Percentiles rank a stretch among this genome's conserved stretches.
These are phyloP conservation scores for Aleiodes alternator DNA, from an alignment of 2,888 invertebrate species.

Conservation along the genomic window DNA sequence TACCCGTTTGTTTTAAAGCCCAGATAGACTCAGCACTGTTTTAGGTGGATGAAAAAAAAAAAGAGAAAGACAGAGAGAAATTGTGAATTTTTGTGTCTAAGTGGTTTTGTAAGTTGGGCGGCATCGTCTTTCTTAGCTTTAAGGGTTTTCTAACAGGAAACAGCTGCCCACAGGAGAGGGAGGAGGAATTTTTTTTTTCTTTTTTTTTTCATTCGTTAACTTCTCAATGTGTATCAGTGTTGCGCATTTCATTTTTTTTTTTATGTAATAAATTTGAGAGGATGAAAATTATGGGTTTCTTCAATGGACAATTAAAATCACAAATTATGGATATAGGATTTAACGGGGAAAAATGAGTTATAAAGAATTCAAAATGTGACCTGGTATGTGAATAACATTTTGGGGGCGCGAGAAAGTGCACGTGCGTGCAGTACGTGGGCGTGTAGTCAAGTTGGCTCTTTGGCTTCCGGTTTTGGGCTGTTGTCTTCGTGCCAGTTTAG, in stretches of 20 bases:
- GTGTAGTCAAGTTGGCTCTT: constrained; percentile 53
- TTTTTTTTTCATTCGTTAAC: background rate
- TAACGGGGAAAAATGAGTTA: too few species aligned
- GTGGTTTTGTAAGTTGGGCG: constrained; percentile 21
- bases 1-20: background rate
- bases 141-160: constrained; percentile 65
- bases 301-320: constrained; percentile 11
- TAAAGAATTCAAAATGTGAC: constrained; percentile 22
- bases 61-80: background rate
- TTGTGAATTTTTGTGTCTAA: constrained; percentile 3
- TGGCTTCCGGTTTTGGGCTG: constrained; percentile 49
- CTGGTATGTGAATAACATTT: constrained; percentile 38
- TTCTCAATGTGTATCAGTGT: constrained; percentile 7
- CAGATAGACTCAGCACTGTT: constrained; percentile 16
- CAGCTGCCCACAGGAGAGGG: constrained; percentile 62
- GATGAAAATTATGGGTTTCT: background rate
- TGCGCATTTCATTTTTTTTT: constrained; percentile 13
- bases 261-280: background rate
- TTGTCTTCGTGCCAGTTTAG: constrained; percentile 39
- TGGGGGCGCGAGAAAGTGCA: constrained; percentile 59
- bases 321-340: constrained; percentile 17
- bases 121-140: constrained; percentile 8
- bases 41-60: background rate
- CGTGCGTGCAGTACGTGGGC: constrained; percentile 58
- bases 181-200: constrained; percentile 11